A percentile compares a stretch with the other conserved stretches of the same genome.
Evolutionary conservation across 2,888 invertebrate species (phyloP).

Genomic region (Cremastobaeus sp.): DNA sequence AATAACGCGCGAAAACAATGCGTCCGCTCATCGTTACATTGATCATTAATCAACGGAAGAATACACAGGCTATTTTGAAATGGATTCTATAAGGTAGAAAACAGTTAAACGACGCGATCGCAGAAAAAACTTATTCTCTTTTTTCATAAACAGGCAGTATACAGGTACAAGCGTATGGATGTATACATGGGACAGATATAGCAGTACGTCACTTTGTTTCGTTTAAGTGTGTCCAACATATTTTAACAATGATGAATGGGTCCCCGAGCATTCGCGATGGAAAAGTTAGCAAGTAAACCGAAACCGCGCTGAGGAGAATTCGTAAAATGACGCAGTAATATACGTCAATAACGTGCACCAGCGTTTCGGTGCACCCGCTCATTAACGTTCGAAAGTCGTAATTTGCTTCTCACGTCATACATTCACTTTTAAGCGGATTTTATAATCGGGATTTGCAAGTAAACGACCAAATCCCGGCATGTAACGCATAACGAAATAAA

Average conservation of each 20-base stretch:
- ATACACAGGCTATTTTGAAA: no score
- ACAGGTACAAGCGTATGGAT: no score
- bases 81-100: no score
- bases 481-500: constrained; percentile 4
- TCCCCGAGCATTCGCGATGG: constrained; percentile 26
- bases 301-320: constrained; percentile 27
- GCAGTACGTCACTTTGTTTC: constrained; percentile 16
- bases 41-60: no score
- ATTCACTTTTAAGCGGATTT: constrained; percentile 26
- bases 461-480: constrained; percentile 7
- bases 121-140: constrained; percentile 17
- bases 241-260: constrained; percentile 35
- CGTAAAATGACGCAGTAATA: constrained; percentile 34
- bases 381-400: constrained; percentile 51
- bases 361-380: constrained; percentile 37
- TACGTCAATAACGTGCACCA: constrained; percentile 36
- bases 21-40: no score
- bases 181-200: constrained; percentile 16
- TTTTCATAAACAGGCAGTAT: constrained; percentile 21
- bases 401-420: constrained; percentile 25
- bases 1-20: no score
- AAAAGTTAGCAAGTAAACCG: constrained; percentile 20
- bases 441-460: constrained; percentile 28
- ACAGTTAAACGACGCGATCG: constrained; percentile 26
- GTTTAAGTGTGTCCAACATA: constrained; percentile 11